Percentiles rank a stretch among this genome's conserved stretches.
Conservation (phyloP, 2,888 invertebrate genomes). For the Pristionchus fissidentatus region DNA sequence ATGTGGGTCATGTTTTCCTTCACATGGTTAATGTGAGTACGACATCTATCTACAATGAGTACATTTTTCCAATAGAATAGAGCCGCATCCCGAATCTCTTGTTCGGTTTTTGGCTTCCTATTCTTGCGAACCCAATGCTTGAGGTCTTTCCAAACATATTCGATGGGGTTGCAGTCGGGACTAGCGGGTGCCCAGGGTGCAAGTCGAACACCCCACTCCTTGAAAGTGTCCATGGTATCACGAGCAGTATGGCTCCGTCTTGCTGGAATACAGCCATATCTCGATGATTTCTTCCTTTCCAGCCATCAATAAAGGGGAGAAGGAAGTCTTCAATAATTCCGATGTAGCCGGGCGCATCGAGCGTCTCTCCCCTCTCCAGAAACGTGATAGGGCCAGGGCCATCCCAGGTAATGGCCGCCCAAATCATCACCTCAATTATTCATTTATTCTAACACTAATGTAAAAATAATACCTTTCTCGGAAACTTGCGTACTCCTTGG, state of each 20-base stretch:
- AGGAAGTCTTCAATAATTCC: neutral
- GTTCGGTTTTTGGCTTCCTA: neutral
- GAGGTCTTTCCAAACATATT: neutral
- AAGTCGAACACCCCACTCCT: neutral
- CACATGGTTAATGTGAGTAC: neutral
- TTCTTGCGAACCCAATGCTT: neutral
- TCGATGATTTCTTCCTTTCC: neutral
- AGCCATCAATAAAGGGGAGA: neutral
- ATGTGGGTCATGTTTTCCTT: neutral
- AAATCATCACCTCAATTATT: neutral
- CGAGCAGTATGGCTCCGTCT: neutral
- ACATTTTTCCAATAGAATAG: neutral
- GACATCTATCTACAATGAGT: neutral
- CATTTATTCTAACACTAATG: neutral
- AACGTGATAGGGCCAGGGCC: neutral
- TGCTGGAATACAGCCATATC: neutral
- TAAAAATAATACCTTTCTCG: neutral
- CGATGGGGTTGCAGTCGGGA: neutral
- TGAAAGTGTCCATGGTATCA: neutral
- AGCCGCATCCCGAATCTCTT: neutral
- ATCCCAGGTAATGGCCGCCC: neutral
- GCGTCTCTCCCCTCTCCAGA: neutral
- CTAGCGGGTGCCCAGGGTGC: neutral
- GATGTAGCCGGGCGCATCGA: neutral
- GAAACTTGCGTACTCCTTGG: neutral